A percentile compares a stretch with the other conserved stretches of the same genome.
phyloP scores from a whole-genome alignment of 2,113 vertebrate species.

The Tragelaphus strepsiceros region DNA sequence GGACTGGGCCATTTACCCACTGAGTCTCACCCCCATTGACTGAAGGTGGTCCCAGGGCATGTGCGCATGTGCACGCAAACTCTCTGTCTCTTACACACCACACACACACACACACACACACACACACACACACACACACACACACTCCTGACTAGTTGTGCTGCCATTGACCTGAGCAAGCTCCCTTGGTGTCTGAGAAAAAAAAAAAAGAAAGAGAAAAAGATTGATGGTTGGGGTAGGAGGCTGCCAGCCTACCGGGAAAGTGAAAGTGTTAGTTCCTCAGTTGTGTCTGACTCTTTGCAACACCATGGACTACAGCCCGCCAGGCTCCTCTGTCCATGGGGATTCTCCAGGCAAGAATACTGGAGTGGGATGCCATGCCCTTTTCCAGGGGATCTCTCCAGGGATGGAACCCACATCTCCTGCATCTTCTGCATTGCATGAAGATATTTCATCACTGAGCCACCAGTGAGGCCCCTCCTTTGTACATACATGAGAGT shows the following conservation, averaged over 20 bases:
- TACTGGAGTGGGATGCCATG: neutral
- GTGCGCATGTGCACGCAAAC: rapidly evolving
- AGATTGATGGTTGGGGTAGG: neutral
- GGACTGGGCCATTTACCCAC: neutral
- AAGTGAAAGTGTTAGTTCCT: neutral
- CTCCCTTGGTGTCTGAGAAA: neutral
- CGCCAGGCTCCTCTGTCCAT: neutral
- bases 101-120: neutral
- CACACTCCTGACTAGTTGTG: neutral
- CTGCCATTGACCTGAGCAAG: neutral
- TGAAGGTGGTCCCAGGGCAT: neutral
- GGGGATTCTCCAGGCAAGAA: neutral
- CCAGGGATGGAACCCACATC: neutral
- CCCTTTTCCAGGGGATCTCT: neutral
- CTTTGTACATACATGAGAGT: neutral
- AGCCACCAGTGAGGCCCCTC: neutral
- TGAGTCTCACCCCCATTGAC: neutral
- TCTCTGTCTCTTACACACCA: neutral
- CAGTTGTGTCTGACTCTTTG: neutral
- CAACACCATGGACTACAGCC: neutral
- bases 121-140: neutral
- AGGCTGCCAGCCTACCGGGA: neutral
- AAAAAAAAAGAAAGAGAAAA: neutral
- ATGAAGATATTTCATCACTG: neutral
- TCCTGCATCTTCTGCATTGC: neutral